These are phyloP conservation scores for Lerema accius DNA, from an alignment of 1,140 invertebrate species.

Conservation along the genomic window DNA sequence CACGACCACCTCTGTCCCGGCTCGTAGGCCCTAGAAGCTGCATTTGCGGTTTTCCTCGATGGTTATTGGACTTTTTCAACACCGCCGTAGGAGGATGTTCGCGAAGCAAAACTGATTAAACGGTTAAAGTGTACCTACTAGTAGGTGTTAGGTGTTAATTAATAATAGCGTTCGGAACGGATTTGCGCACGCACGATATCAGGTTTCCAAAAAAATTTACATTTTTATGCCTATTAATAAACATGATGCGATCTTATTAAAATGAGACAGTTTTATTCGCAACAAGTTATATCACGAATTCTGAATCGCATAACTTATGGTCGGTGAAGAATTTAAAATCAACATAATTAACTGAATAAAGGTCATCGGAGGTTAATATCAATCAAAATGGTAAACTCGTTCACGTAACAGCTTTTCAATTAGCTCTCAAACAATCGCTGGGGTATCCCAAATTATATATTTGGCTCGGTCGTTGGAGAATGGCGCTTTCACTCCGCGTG, in stretches of 20 bases:
- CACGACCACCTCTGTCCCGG: conserved; percentile 21
- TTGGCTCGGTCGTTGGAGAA: conserved; percentile 14
- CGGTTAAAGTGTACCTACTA: too few relatives aligned
- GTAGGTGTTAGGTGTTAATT: too few relatives aligned
- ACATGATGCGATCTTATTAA: not conserved
- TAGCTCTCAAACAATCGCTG: conserved; percentile 29
- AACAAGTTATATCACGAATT: not conserved
- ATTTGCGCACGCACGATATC: not conserved
- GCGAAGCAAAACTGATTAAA: conserved; percentile 15
- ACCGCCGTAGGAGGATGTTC: conserved; percentile 32
- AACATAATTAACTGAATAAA: not conserved
- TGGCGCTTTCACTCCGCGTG: conserved; percentile 49
- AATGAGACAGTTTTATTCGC: not conserved
- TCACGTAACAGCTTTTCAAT: conserved; percentile 36
- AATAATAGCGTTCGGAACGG: too few relatives aligned
- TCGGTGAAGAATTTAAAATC: not conserved
- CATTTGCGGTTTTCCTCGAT: conserved; percentile 55
- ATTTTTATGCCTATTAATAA: not conserved
- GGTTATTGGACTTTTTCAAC: conserved; percentile 11
- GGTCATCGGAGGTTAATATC: not conserved
- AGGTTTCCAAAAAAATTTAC: not conserved
- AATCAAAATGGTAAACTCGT: conserved; percentile 13
- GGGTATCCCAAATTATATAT: conserved; percentile 39
- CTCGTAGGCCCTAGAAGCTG: not conserved
- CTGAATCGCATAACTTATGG: not conserved